These are phyloP conservation scores for Perccottus glenii DNA, from an alignment of 2,113 vertebrate species.

Conservation along the genomic window DNA sequence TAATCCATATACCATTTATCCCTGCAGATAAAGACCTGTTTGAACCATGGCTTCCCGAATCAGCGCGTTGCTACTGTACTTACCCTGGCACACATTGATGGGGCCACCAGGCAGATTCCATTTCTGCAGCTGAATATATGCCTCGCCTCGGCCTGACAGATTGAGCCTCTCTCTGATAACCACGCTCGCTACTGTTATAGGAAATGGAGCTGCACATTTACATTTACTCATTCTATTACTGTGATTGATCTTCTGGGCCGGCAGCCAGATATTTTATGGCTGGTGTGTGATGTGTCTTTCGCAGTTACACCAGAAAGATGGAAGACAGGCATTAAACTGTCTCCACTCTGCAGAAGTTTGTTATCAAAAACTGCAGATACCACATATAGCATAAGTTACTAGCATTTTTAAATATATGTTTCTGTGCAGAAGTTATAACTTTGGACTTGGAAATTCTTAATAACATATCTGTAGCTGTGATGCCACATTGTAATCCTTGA, in stretches of 20 bases:
- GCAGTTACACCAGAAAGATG: conserved; percentile 51
- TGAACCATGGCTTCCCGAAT: conserved; percentile 24
- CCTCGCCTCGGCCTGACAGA: conserved; percentile 48
- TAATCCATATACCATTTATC: conserved; percentile 32
- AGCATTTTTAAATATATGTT: not conserved
- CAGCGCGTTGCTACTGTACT: conserved; percentile 15
- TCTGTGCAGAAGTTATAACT: not conserved
- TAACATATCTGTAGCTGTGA: not conserved
- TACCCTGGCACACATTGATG: conserved; percentile 15
- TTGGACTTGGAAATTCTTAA: not conserved
- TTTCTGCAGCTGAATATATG: conserved; percentile 48
- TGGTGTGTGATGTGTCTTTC: conserved; percentile 54
- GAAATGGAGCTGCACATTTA: conserved; percentile 73
- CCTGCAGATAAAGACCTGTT: conserved; percentile 40
- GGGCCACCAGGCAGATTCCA: conserved; percentile 42
- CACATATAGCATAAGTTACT: conserved; percentile 21
- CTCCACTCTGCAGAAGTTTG: conserved; percentile 45
- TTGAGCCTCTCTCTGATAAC: conserved; percentile 51
- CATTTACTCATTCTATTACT: conserved; percentile 74
- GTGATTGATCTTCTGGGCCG: conserved; percentile 63
- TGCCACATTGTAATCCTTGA: not conserved
- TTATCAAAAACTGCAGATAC: conserved; percentile 40
- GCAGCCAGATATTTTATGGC: conserved; percentile 53
- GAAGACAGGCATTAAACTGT: conserved; percentile 50
- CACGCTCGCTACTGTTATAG: conserved; percentile 58